Evolutionary conservation across 2,797 vertebrate genomes (phyloP).

Genomic region (Hoplostethus atlanticus): DNA sequence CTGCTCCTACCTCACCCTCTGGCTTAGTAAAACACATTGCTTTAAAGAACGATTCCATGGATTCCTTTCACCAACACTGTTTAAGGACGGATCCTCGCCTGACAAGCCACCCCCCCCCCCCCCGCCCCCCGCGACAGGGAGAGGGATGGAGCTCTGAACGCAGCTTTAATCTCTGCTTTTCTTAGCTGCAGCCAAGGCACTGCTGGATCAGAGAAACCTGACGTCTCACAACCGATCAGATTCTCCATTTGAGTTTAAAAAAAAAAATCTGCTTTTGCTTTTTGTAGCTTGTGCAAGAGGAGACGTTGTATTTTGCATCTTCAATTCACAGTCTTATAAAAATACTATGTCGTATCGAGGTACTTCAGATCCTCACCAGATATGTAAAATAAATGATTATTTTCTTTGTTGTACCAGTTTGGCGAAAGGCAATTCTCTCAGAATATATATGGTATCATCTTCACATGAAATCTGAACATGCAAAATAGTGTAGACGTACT

Average conservation of each 20-base stretch:
- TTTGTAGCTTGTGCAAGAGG: constrained; percentile 64
- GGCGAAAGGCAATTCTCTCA: constrained; percentile 91
- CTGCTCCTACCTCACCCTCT: constrained; percentile 67
- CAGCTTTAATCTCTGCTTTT: constrained; percentile 76
- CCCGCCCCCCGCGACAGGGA: constrained; percentile 2
- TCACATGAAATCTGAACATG: constrained; percentile 77
- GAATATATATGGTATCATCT: constrained; percentile 64
- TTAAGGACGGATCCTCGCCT: constrained; percentile 68
- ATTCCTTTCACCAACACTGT: constrained; percentile 94
- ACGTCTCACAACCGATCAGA: constrained; percentile 65
- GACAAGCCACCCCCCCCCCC: constrained; percentile 27
- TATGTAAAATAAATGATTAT: constrained; percentile 78
- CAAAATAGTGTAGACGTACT: constrained; percentile 62
- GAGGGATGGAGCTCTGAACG: constrained; percentile 56
- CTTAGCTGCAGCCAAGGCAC: constrained; percentile 86
- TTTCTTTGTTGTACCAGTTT: constrained; percentile 86
- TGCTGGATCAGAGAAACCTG: constrained; percentile 76
- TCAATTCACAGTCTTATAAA: constrained; percentile 89
- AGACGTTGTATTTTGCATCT: constrained; percentile 53
- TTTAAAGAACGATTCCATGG: constrained; percentile 77
- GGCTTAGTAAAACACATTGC: constrained; percentile 73
- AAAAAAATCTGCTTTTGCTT: constrained; percentile 57
- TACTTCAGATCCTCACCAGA: constrained; percentile 85
- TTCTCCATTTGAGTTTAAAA: constrained; percentile 52
- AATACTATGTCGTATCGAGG: constrained; percentile 85